phyloP scores from a whole-genome alignment of 30 jellyfish, hydroid and myxozoan genomes.

The Pelagia noctiluca region DNA sequence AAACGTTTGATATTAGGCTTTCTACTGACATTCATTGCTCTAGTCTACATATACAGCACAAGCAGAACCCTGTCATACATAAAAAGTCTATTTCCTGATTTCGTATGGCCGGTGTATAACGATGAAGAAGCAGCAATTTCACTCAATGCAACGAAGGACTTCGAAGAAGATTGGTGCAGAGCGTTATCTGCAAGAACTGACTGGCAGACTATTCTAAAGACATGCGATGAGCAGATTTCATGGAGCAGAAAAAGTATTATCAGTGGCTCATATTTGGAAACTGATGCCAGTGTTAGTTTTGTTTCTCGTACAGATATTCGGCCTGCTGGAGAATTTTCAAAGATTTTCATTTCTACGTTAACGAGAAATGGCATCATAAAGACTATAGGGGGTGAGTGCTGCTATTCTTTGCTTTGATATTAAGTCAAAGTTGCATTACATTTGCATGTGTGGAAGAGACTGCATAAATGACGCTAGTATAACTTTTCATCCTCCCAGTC shows the following conservation, averaged over 20 bases:
- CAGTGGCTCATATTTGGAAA: not conserved
- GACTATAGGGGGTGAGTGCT: conserved; percentile 44
- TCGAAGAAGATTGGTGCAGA: conserved; percentile 45
- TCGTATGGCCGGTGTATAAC: no score
- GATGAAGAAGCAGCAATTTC: no score
- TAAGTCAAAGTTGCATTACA: no score
- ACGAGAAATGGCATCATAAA: conserved; percentile 31
- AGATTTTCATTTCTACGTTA: conserved; percentile 15
- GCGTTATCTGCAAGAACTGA: conserved; percentile 20
- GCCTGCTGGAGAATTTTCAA: conserved; percentile 63
- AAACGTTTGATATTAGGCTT: no score
- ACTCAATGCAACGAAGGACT: conserved; percentile 1
- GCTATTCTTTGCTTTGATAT: no score
- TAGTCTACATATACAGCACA: no score
- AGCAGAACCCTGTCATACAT: conserved; percentile 2
- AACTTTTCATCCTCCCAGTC: no score
- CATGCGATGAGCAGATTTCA: conserved; percentile 35
- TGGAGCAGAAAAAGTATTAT: conserved; percentile 9
- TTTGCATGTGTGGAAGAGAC: no score
- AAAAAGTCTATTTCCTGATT: not conserved
- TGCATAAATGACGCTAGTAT: no score
- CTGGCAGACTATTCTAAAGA: conserved; percentile 46
- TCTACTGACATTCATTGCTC: no score
- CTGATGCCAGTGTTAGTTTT: conserved; percentile 48
- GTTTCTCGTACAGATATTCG: conserved; percentile 26